Evolutionary conservation across 92 coral and sea anemone species (phyloP).

Genomic region (Epizoanthus rinbou): DNA sequence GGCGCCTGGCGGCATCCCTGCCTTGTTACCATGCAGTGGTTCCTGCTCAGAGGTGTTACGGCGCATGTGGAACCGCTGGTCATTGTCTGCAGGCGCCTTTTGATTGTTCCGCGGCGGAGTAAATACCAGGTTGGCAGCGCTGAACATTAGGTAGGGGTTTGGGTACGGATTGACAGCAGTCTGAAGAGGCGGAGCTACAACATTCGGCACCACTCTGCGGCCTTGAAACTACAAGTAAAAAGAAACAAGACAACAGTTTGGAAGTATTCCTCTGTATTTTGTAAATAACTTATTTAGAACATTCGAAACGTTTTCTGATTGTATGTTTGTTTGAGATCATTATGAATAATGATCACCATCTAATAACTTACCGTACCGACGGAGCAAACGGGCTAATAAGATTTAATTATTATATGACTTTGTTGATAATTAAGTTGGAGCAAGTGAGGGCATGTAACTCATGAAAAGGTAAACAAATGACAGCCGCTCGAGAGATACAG

Average conservation of each 20-base stretch:
- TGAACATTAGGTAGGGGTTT: conserved; percentile 63
- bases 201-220: conserved; percentile 3
- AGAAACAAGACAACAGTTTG: neutral
- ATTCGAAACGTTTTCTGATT: too few species aligned
- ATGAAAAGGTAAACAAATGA: too few species aligned
- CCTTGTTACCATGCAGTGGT: neutral
- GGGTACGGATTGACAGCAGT: conserved; percentile 49
- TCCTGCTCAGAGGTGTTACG: neutral
- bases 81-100: neutral
- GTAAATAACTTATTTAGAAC: too few species aligned
- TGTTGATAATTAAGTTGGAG: too few species aligned
- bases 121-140: conserved; percentile 62
- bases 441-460: too few species aligned
- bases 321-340: too few species aligned
- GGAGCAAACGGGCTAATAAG: too few species aligned
- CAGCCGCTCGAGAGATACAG: too few species aligned
- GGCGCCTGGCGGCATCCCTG: too few species aligned
- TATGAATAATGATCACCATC: too few species aligned
- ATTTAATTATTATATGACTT: too few species aligned
- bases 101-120: neutral
- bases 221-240: neutral
- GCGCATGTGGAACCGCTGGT: neutral
- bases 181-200: neutral
- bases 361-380: too few species aligned
- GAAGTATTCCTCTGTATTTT: neutral